A percentile compares a stretch with the other conserved stretches of the same genome.
Conservation (phyloP, 2,888 invertebrate genomes). For the Melolontha melolontha region DNA sequence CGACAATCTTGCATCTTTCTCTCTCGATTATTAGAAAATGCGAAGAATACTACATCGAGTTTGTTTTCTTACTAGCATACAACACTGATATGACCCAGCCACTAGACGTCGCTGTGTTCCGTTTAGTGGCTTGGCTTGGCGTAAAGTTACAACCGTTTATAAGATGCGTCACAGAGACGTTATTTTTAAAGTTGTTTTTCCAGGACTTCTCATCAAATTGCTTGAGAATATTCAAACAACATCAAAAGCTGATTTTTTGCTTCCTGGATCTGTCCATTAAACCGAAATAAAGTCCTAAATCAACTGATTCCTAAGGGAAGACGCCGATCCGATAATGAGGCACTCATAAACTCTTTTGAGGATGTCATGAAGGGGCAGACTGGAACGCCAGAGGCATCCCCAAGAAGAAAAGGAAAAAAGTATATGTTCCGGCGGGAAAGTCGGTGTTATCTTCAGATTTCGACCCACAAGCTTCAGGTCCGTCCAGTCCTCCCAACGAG, state of each 20-base stretch:
- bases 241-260: conserved; percentile 42
- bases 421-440: too few relatives aligned
- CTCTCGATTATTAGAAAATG: conserved; percentile 52
- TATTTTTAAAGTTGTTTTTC: conserved; percentile 43
- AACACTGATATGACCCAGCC: conserved; percentile 52
- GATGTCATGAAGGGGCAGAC: too few relatives aligned
- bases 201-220: conserved; percentile 38
- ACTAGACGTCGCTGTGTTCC: conserved; percentile 53
- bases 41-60: conserved; percentile 54
- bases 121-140: conserved; percentile 50
- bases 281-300: too few relatives aligned
- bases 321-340: too few relatives aligned
- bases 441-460: too few relatives aligned
- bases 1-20: conserved; percentile 56
- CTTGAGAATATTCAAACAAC: conserved; percentile 35
- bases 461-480: too few relatives aligned
- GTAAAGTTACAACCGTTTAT: conserved; percentile 48
- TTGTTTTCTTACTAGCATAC: conserved; percentile 52
- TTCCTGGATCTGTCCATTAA: conserved; percentile 38
- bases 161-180: conserved; percentile 45
- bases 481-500: too few relatives aligned
- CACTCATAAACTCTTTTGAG: too few relatives aligned
- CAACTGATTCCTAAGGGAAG: conserved; percentile 25
- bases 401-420: too few relatives aligned
- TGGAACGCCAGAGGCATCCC: too few relatives aligned